Evolutionary conservation across 2,797 vertebrate genomes (phyloP).

Genomic region (Notolabrus celidotus): DNA sequence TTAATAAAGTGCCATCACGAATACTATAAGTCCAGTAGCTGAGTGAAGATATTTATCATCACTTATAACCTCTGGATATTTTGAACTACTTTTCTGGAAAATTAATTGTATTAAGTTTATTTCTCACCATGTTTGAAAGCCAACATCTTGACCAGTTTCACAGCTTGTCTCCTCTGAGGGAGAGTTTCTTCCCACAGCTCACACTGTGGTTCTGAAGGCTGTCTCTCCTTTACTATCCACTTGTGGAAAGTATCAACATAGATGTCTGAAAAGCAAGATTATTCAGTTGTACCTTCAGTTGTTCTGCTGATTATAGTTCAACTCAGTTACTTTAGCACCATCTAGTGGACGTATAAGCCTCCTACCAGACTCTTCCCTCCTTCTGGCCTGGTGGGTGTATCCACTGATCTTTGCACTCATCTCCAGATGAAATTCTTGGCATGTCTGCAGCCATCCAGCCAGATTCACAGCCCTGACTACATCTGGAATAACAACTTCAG

Average conservation of each 20-base stretch:
- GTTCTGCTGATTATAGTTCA: not conserved
- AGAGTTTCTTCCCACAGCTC: slow-evolving; percentile 63
- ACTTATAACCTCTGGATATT: not conserved
- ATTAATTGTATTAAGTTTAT: not conserved
- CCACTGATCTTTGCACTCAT: slow-evolving; percentile 62
- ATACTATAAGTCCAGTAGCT: too few species aligned
- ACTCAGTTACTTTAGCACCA: slow-evolving; percentile 52
- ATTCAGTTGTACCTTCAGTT: not conserved
- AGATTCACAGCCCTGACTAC: slow-evolving; percentile 73
- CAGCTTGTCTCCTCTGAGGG: slow-evolving; percentile 62
- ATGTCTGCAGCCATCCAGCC: slow-evolving; percentile 79
- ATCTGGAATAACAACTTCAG: slow-evolving; percentile 70
- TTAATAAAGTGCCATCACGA: too few species aligned
- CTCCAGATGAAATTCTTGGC: slow-evolving; percentile 74
- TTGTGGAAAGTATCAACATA: slow-evolving; percentile 67
- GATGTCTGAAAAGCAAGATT: slow-evolving; percentile 60
- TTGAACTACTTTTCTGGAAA: not conserved
- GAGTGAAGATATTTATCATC: not conserved
- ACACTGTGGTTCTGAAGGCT: slow-evolving; percentile 53
- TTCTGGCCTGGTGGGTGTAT: slow-evolving; percentile 48
- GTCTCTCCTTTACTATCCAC: slow-evolving; percentile 47
- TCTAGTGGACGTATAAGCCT: slow-evolving; percentile 59
- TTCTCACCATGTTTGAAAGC: slow-evolving; percentile 76
- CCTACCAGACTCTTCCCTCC: slow-evolving; percentile 66
- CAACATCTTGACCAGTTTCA: slow-evolving; percentile 64